Evolutionary conservation across 2,113 vertebrate genomes (phyloP).

Genomic region (Atherinomorus stipes): DNA sequence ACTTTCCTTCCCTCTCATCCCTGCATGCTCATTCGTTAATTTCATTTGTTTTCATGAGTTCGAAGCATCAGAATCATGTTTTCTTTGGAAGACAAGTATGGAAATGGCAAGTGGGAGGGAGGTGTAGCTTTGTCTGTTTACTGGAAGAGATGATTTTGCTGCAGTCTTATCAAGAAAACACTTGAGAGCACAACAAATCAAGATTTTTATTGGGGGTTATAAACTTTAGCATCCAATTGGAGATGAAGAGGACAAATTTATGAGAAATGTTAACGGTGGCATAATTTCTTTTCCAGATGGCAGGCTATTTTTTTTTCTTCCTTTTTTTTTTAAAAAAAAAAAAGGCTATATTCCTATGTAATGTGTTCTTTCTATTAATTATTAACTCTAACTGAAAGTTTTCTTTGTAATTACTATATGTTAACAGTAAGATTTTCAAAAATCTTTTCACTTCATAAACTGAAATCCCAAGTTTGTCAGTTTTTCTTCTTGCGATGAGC

Average conservation of each 20-base stretch:
- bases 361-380: slow-evolving; percentile 58
- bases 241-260: slow-evolving; percentile 82
- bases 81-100: slow-evolving; percentile 20
- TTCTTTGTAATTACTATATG: slow-evolving; percentile 4
- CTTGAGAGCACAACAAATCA: slow-evolving; percentile 85
- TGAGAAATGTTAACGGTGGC: slow-evolving; percentile 77
- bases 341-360: slow-evolving; percentile 63
- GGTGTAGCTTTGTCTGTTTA: slow-evolving; percentile 56
- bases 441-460: background rate
- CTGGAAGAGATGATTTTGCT: slow-evolving; percentile 73
- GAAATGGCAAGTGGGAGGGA: slow-evolving; percentile 39
- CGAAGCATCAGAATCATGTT: slow-evolving; percentile 28
- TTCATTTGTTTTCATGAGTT: slow-evolving; percentile 68
- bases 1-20: slow-evolving; percentile 38
- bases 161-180: slow-evolving; percentile 80
- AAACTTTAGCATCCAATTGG: slow-evolving; percentile 81
- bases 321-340: too few relatives aligned
- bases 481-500: too few relatives aligned
- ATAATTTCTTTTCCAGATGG: slow-evolving; percentile 75
- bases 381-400: slow-evolving; percentile 41
- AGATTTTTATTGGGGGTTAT: slow-evolving; percentile 83
- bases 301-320: slow-evolving; percentile 47
- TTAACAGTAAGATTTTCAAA: slow-evolving; percentile 24
- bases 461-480: too few relatives aligned
- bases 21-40: slow-evolving; percentile 58